Base-by-base conservation (phyloP, 2,113 vertebrate species). In the Gambusia holbrooki region DNA sequence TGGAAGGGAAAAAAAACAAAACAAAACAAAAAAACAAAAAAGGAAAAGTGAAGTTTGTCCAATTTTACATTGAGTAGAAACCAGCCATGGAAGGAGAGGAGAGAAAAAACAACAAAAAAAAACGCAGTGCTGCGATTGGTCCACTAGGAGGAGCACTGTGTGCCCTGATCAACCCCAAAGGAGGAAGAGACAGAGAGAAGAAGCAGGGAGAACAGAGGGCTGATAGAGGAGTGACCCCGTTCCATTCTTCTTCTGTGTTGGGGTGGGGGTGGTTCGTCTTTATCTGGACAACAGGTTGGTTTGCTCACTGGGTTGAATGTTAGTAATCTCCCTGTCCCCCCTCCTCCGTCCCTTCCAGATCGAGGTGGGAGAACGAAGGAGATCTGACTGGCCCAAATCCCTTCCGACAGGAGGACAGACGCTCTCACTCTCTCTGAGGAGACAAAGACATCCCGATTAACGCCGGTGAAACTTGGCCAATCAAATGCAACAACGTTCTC, bases 111-210 rank as follows among this genome's bases (percentile, higher is more conserved):
- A 54, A 9, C 10, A 37, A 19, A 35, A 35, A 35, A 35, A 37
- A 58, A n/a, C 64, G 77, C 81, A 86, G 87, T 87, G 87, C 79
- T 81, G 80, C 73, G 74, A 86, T 85, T 73, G 81, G 90, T 93
- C 88, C 92, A 79, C 28, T 72, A 68, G 84, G 87, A 77, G 88
- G 86, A 81, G 83, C 84, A 76, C 84, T 76, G 79, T 58, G 80
- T 73, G 85, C 84, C 40, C 81, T 80, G 79, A 77, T 78, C 77
- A 60, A 74, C 85, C 76, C 74, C 66, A 60, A 68, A 37, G 54
- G 73, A 74, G 67, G 80, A 14, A 65, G 63, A 58, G 86, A 76
- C 58, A 29, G 78, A 64, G 71, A 62, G 17, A 32, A 75, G 69
- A 73, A 66, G 69, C 51, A 11, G 45, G 58, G 68, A 33, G 69